Evolutionary conservation across 1,140 invertebrate species (phyloP).

Genomic region (Drosophila yakuba): DNA sequence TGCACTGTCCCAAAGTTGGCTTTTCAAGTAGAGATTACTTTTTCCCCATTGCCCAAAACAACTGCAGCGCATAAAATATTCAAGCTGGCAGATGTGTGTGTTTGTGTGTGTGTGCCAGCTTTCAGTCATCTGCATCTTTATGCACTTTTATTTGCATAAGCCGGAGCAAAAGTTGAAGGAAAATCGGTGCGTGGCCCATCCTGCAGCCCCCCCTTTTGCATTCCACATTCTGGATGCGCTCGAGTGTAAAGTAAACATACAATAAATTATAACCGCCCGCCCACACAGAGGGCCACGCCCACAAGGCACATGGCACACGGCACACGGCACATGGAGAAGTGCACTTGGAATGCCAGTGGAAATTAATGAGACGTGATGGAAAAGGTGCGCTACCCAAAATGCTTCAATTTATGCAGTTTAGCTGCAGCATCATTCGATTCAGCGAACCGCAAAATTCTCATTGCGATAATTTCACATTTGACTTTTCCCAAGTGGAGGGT

Average conservation of each 20-base stretch:
- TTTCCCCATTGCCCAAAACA: slow-evolving; percentile 61
- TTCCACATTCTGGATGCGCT: slow-evolving; percentile 46
- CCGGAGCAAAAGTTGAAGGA: slow-evolving; percentile 35
- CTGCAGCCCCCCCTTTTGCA: slow-evolving; percentile 10
- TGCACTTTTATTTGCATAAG: slow-evolving; percentile 68
- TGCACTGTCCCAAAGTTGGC: slow-evolving; percentile 13
- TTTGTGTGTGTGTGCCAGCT: slow-evolving; percentile 10
- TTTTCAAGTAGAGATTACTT: slow-evolving; percentile 29
- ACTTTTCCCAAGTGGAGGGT: slow-evolving; percentile 10
- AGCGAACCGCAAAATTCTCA: slow-evolving; percentile 68
- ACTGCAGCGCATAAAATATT: slow-evolving; percentile 76
- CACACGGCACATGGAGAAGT: slow-evolving; percentile 10
- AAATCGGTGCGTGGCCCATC: slow-evolving; percentile 63
- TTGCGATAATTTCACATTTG: slow-evolving; percentile 44
- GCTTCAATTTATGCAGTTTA: slow-evolving; percentile 57
- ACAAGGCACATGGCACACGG: slow-evolving; percentile 10
- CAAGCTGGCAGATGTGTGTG: slow-evolving; percentile 30
- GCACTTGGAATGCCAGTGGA: slow-evolving; percentile 52
- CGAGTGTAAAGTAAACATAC: slow-evolving; percentile 75
- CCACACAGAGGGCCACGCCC: slow-evolving; percentile 22
- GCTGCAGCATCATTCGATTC: slow-evolving; percentile 70
- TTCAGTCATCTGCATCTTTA: slow-evolving; percentile 56
- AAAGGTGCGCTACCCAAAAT: slow-evolving; percentile 63
- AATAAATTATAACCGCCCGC: slow-evolving; percentile 70
- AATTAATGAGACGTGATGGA: slow-evolving; percentile 73